Evolutionary conservation across 2,888 invertebrate genomes (phyloP).

Genomic region (Chelonus formosanus): DNA sequence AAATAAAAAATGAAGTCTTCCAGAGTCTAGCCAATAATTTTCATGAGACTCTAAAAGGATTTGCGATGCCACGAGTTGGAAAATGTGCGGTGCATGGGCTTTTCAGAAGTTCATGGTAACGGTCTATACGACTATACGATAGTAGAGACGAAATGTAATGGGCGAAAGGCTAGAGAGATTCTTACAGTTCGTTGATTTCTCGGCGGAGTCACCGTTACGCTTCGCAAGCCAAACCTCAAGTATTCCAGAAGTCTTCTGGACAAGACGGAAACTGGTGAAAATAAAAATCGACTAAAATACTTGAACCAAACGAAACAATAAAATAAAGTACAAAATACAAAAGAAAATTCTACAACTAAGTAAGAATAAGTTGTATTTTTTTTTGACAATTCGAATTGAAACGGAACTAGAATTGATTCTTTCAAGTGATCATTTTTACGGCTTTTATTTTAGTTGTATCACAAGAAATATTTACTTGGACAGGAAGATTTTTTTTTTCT

Average conservation of each 20-base stretch:
- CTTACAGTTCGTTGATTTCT: constrained; percentile 43
- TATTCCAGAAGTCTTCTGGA: constrained; percentile 13
- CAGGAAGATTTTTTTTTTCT: background rate
- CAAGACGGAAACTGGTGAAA: constrained; percentile 10
- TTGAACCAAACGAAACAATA: background rate
- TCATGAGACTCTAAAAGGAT: constrained; percentile 28
- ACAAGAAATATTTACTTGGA: background rate
- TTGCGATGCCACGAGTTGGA: constrained; percentile 42
- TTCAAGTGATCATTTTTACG: too few relatives aligned
- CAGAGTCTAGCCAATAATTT: background rate
- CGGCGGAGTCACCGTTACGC: constrained; percentile 35
- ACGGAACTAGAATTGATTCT: too few relatives aligned
- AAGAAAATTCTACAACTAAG: too few relatives aligned
- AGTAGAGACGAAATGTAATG: constrained; percentile 39
- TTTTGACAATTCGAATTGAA: too few relatives aligned
- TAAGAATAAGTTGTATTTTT: too few relatives aligned
- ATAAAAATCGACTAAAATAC: constrained; percentile 13
- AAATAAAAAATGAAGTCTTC: too few relatives aligned
- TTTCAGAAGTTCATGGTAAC: constrained; percentile 49
- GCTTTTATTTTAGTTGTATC: too few relatives aligned
- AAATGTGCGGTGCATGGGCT: constrained; percentile 44
- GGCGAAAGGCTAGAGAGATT: constrained; percentile 36
- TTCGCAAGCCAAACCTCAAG: constrained; percentile 32
- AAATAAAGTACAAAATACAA: background rate
- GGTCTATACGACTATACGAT: constrained; percentile 1